These are phyloP conservation scores for Takifugu bimaculatus DNA, from an alignment of 2,113 vertebrate genomes.

Conservation along the genomic window DNA sequence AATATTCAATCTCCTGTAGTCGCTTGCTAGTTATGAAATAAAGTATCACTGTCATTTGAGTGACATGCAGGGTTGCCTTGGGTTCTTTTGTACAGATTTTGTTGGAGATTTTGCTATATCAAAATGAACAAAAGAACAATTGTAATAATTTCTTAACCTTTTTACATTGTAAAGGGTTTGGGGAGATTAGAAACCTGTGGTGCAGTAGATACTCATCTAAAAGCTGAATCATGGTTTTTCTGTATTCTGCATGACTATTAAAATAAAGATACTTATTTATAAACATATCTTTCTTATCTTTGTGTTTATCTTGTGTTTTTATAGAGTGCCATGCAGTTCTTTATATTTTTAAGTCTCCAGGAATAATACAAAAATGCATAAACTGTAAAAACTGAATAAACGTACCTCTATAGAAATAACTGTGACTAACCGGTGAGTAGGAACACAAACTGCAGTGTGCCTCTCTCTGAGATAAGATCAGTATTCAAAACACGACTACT, in stretches of 20 bases:
- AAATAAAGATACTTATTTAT: conserved; percentile 62
- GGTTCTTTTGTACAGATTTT: conserved; percentile 89
- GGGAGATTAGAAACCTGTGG: conserved; percentile 66
- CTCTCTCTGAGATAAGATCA: conserved; percentile 26
- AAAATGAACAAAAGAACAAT: conserved; percentile 54
- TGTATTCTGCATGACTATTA: conserved; percentile 71
- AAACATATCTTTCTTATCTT: conserved; percentile 46
- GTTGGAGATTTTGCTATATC: conserved; percentile 94
- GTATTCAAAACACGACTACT: conserved; percentile 34
- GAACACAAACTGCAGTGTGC: conserved; percentile 14
- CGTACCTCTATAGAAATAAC: conserved; percentile 46
- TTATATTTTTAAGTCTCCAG: no score
- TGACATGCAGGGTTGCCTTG: conserved; percentile 51
- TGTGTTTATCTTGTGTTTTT: conserved; percentile 18
- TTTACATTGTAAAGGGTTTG: conserved; percentile 85
- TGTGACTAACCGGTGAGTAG: conserved; percentile 15
- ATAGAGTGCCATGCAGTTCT: no score
- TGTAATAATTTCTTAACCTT: conserved; percentile 82
- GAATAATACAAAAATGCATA: no score
- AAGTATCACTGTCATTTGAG: conserved; percentile 72
- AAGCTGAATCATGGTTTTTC: conserved; percentile 75
- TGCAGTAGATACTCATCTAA: conserved; percentile 71
- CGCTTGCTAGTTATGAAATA: conserved; percentile 71
- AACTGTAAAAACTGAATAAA: conserved; percentile 18
- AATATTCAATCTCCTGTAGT: conserved; percentile 51